Percentiles rank a stretch among this genome's conserved stretches.
phyloP scores from a whole-genome alignment of 1,140 invertebrate species.

The Plodia interpunctella region DNA sequence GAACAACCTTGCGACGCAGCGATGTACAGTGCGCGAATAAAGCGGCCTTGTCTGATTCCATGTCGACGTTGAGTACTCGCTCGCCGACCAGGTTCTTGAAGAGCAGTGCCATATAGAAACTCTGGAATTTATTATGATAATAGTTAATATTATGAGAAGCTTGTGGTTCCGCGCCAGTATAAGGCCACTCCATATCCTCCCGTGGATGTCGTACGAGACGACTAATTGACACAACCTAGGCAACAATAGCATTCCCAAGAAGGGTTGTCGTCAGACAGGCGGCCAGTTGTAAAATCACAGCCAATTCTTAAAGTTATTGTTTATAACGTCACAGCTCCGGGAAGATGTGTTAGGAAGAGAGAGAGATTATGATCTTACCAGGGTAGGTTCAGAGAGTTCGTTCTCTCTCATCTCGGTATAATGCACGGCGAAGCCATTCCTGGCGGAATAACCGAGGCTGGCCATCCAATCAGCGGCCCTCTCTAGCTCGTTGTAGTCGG shows the following conservation, averaged over 20 bases:
- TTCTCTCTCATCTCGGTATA: conserved; percentile 51
- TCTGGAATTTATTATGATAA: conserved; percentile 35
- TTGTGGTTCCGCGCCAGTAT: too few species aligned
- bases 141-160: too few species aligned
- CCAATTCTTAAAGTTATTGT: too few species aligned
- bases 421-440: conserved; percentile 58
- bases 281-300: too few species aligned
- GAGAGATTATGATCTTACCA: too few species aligned
- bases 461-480: conserved; percentile 59
- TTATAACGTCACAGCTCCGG: too few species aligned
- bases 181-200: too few species aligned
- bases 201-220: too few species aligned
- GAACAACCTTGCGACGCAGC: conserved; percentile 44
- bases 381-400: conserved; percentile 53
- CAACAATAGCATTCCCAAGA: too few species aligned
- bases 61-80: conserved; percentile 50
- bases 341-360: too few species aligned
- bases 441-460: conserved; percentile 55
- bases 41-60: conserved; percentile 39
- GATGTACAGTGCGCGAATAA: conserved; percentile 65
- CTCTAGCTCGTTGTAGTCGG: conserved; percentile 32
- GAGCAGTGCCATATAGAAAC: conserved; percentile 69
- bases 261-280: too few species aligned
- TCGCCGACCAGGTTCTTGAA: conserved; percentile 65
- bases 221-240: too few species aligned